Conservation (phyloP, 2,113 vertebrate species). For the Alethe castanea region DNA sequence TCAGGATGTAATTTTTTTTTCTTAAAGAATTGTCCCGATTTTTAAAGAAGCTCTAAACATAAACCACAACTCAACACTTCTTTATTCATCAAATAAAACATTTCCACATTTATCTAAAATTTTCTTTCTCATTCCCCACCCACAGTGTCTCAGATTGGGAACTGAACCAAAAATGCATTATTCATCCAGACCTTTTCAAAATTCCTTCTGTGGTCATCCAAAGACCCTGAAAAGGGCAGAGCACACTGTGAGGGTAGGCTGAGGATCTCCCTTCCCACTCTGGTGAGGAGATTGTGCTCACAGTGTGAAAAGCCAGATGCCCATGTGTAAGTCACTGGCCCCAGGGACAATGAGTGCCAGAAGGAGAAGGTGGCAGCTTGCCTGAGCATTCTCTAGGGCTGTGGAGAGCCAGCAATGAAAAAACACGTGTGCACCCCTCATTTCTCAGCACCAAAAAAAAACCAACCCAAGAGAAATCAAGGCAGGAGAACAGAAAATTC, state of each 20-base stretch:
- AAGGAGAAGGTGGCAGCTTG: not conserved
- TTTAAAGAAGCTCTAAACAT: not conserved
- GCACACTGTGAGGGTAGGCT: not conserved
- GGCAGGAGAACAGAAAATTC: not conserved
- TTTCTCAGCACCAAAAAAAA: not conserved
- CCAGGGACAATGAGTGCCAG: not conserved
- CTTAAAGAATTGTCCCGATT: not conserved
- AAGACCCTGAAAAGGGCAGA: not conserved
- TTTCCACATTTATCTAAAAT: not conserved
- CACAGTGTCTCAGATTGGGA: not conserved
- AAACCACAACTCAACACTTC: not conserved
- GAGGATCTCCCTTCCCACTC: not conserved
- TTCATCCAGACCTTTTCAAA: constrained; percentile 5
- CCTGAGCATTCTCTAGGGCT: not conserved
- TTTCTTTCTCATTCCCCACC: not conserved
- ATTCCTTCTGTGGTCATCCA: not conserved
- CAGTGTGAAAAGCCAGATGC: not conserved
- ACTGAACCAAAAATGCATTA: not conserved
- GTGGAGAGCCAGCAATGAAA: not conserved
- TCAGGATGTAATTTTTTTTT: not conserved
- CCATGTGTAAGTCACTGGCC: not conserved
- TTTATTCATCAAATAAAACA: not conserved
- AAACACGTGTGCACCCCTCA: not conserved
- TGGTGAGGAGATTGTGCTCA: not conserved
- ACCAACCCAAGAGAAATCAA: not conserved